Conservation (phyloP, 2,113 vertebrate species). For the Mellivora capensis region DNA sequence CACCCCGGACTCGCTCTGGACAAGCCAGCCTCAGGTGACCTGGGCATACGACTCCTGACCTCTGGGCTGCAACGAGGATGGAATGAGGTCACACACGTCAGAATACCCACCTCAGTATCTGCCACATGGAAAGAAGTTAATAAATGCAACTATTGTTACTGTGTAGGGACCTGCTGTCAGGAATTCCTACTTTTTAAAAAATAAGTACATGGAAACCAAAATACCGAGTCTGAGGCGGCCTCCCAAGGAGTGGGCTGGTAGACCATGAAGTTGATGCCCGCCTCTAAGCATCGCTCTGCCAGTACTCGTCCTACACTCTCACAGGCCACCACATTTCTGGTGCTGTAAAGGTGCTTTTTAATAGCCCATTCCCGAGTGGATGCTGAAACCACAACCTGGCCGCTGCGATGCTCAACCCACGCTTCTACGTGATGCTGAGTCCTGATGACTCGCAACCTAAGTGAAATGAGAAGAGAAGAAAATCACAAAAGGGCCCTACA, state of each 20-base stretch:
- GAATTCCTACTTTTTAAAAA: background rate
- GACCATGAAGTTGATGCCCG: constrained; percentile 91
- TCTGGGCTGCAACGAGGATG: background rate
- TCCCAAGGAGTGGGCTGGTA: constrained; percentile 91
- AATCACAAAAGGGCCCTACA: background rate
- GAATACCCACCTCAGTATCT: background rate
- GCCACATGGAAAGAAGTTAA: background rate
- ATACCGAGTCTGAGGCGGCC: constrained; percentile 86
- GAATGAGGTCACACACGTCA: background rate
- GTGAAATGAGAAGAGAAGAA: background rate
- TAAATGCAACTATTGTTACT: background rate
- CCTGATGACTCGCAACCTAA: constrained; percentile 88
- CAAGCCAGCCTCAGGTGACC: background rate
- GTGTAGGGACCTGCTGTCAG: background rate
- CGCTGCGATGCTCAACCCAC: constrained; percentile 82
- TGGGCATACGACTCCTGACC: background rate
- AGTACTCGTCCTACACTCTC: constrained; percentile 90
- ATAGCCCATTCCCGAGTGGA: constrained; percentile 95
- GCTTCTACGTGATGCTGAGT: constrained; percentile 89
- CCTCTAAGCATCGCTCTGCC: constrained; percentile 90
- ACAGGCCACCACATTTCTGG: constrained; percentile 86
- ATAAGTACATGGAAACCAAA: constrained; percentile 62
- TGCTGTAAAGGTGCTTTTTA: constrained; percentile 90
- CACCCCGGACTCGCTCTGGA: background rate
- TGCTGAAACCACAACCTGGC: constrained; percentile 88